Percentiles rank a stretch among this genome's conserved stretches.
Conservation (phyloP, 2,797 vertebrate species). For the Alcedo atthis region DNA sequence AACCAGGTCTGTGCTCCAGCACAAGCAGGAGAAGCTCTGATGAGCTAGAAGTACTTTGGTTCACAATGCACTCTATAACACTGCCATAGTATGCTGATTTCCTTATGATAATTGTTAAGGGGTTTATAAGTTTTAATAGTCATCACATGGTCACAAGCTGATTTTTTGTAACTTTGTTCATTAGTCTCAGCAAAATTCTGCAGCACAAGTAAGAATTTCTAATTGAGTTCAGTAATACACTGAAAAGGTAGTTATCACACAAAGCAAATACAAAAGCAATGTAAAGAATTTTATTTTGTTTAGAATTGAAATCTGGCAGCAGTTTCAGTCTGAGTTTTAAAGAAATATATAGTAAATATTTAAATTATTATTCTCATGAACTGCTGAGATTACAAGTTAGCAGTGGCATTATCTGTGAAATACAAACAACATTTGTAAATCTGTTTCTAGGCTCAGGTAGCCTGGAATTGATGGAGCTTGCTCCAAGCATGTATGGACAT, state of each 20-base stretch:
- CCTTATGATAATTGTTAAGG: conserved; percentile 63
- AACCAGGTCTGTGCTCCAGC: conserved; percentile 45
- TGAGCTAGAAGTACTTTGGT: conserved; percentile 54
- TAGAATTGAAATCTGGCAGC: conserved; percentile 51
- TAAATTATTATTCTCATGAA: conserved; percentile 3
- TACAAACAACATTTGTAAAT: neutral
- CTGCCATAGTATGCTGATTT: conserved; percentile 31
- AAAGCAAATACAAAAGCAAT: conserved; percentile 42
- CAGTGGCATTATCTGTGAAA: neutral
- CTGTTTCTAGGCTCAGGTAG: neutral
- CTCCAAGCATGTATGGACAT: neutral
- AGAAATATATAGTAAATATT: neutral
- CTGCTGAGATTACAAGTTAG: neutral
- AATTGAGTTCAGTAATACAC: conserved; percentile 49
- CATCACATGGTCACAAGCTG: conserved; percentile 63
- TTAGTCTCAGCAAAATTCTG: conserved; percentile 58
- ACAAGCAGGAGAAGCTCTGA: conserved; percentile 25
- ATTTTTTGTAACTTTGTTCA: conserved; percentile 66
- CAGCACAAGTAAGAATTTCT: conserved; percentile 47
- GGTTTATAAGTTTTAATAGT: conserved; percentile 62
- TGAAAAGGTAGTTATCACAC: conserved; percentile 50
- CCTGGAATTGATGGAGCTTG: neutral
- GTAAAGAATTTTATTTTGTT: conserved; percentile 60
- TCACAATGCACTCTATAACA: conserved; percentile 19
- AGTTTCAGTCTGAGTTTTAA: conserved; percentile 23